Evolutionary conservation across 2,888 invertebrate genomes (phyloP).

Genomic region (Empis livida): DNA sequence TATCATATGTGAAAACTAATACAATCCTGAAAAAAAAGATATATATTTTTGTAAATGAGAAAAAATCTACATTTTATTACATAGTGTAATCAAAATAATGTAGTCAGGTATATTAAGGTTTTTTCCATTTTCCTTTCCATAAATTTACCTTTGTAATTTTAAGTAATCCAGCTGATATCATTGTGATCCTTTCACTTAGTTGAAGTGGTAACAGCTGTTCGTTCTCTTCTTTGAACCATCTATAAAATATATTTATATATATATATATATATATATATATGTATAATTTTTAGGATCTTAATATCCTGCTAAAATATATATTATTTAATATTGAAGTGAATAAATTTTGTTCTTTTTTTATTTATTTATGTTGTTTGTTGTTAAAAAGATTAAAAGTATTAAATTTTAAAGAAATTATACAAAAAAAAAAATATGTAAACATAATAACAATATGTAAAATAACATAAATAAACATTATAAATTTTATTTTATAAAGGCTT

Average conservation of each 20-base stretch:
- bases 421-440: no score
- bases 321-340: background rate
- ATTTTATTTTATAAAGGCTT: no score
- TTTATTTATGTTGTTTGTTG: background rate
- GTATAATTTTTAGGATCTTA: background rate
- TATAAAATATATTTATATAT: constrained; percentile 21
- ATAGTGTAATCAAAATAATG: background rate
- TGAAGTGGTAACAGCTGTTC: constrained; percentile 56
- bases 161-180: constrained; percentile 50
- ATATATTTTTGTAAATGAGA: no score
- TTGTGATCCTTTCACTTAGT: constrained; percentile 46
- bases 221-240: constrained; percentile 65
- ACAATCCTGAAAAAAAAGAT: background rate
- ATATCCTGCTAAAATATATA: no score
- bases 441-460: no score
- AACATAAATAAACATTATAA: no score
- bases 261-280: constrained; percentile 2
- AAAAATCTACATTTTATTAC: background rate
- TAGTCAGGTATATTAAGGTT: background rate
- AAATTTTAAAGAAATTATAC: no score
- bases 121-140: background rate
- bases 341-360: no score
- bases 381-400: no score
- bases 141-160: constrained; percentile 45
- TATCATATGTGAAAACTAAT: background rate